Conservation (phyloP, 2,888 invertebrate species). For the Coremacera marginata region DNA sequence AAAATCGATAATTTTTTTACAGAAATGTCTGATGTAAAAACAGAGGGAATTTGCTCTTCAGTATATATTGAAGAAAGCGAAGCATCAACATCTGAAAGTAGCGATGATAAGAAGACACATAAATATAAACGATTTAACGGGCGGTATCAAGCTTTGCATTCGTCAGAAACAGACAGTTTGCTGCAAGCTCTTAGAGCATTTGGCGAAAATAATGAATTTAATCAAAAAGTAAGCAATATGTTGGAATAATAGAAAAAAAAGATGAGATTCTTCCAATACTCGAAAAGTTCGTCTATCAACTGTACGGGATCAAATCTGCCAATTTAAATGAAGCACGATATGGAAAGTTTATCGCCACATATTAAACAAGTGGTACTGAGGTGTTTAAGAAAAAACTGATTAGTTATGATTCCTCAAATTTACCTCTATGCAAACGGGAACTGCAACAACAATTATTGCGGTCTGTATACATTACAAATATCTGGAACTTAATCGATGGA, state of each 20-base stretch:
- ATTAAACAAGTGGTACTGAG: constrained; percentile 21
- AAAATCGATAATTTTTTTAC: not conserved
- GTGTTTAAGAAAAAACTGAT: constrained; percentile 10
- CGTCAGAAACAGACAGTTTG: too few species aligned
- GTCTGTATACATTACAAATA: constrained; percentile 1
- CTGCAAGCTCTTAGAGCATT: too few species aligned
- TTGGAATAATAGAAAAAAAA: not conserved
- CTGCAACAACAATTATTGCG: constrained; percentile 11
- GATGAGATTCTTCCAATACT: not conserved
- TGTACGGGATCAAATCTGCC: constrained; percentile 10
- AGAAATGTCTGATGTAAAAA: constrained; percentile 15
- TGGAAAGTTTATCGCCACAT: constrained; percentile 12
- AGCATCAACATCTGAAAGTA: not conserved
- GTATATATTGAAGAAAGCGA: constrained; percentile 1
- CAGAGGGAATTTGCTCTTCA: constrained; percentile 11
- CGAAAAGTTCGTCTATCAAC: not conserved
- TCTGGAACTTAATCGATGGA: not conserved
- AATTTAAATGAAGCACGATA: constrained; percentile 20
- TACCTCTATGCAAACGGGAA: constrained; percentile 13
- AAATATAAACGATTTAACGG: too few species aligned
- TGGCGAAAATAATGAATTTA: too few species aligned
- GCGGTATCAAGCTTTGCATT: too few species aligned
- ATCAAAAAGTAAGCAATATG: not conserved
- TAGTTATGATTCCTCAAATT: constrained; percentile 20
- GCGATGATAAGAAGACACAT: too few species aligned